A percentile compares a stretch with the other conserved stretches of the same genome.
Evolutionary conservation across 2,888 invertebrate genomes (phyloP).

Genomic region (Drosophila merina): DNA sequence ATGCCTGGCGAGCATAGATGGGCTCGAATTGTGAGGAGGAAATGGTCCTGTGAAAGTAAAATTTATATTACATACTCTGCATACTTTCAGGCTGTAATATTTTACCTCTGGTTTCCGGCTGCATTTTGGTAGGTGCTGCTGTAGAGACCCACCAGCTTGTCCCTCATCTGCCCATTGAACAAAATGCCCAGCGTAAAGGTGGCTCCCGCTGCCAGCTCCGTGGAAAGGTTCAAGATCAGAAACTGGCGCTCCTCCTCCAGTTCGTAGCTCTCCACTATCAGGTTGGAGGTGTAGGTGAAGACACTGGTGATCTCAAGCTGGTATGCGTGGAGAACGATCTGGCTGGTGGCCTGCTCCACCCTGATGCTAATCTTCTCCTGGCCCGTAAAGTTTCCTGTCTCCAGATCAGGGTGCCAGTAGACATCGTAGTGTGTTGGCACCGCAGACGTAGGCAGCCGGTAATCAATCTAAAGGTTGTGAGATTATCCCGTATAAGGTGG

Average conservation of each 20-base stretch:
- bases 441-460: slow-evolving; percentile 86
- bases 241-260: slow-evolving; percentile 67
- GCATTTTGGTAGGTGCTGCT: slow-evolving; percentile 86
- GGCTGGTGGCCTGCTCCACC: slow-evolving; percentile 83
- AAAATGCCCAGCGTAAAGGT: slow-evolving; percentile 86
- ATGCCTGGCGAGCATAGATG: slow-evolving; percentile 95
- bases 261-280: slow-evolving; percentile 41
- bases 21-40: slow-evolving; percentile 97
- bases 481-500: neutral
- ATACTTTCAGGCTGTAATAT: slow-evolving; percentile 47
- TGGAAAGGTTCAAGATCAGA: slow-evolving; percentile 67
- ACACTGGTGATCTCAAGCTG: slow-evolving; percentile 83
- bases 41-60: slow-evolving; percentile 86
- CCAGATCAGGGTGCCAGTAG: slow-evolving; percentile 87
- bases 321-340: slow-evolving; percentile 87
- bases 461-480: slow-evolving; percentile 57
- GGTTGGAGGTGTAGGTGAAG: slow-evolving; percentile 28
- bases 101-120: slow-evolving; percentile 83
- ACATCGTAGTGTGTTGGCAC: slow-evolving; percentile 88
- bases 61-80: slow-evolving; percentile 9
- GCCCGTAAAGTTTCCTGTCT: slow-evolving; percentile 86
- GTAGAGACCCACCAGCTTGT: slow-evolving; percentile 90
- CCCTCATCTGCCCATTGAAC: slow-evolving; percentile 87
- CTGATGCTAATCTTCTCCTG: slow-evolving; percentile 85
- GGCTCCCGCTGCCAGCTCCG: slow-evolving; percentile 68